These are phyloP conservation scores for Mus spicilegus DNA, from an alignment of 2,113 vertebrate species.

Conservation along the genomic window DNA sequence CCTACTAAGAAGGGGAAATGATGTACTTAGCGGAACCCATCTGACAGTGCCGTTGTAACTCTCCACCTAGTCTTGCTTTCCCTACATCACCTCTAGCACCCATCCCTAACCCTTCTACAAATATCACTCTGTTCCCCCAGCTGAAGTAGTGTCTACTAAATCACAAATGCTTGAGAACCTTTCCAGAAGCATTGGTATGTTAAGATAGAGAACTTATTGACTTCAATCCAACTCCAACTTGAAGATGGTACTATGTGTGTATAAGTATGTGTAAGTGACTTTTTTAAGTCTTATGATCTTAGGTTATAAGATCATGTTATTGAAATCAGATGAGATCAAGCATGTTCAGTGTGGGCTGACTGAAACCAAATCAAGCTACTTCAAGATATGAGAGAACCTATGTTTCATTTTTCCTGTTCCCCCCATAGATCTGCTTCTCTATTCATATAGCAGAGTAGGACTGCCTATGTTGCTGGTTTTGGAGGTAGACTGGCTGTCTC, in stretches of 20 bases:
- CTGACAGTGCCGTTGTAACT: not conserved
- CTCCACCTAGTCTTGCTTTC: not conserved
- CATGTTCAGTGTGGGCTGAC: not conserved
- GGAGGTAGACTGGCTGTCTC: not conserved
- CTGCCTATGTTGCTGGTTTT: not conserved
- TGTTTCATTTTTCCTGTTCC: not conserved
- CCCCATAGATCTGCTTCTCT: not conserved
- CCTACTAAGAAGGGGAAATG: not conserved
- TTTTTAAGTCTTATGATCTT: not conserved
- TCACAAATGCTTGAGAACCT: not conserved
- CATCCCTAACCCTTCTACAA: too few relatives aligned
- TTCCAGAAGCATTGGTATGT: not conserved
- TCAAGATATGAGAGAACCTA: not conserved
- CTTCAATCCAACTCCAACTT: not conserved
- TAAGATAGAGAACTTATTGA: conserved; percentile 30
- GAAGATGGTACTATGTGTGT: conserved; percentile 1
- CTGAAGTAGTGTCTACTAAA: not conserved
- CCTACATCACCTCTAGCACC: not conserved
- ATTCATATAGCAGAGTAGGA: not conserved
- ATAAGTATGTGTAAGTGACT: not conserved
- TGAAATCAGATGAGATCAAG: conserved; percentile 17
- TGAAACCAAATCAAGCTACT: conserved; percentile 40
- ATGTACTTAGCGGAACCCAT: not conserved
- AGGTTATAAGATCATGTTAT: not conserved
- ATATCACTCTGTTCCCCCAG: not conserved